Percentiles rank a stretch among this genome's conserved stretches.
Conservation (phyloP, 1,140 invertebrate genomes). For the Eufriesea mexicana region DNA sequence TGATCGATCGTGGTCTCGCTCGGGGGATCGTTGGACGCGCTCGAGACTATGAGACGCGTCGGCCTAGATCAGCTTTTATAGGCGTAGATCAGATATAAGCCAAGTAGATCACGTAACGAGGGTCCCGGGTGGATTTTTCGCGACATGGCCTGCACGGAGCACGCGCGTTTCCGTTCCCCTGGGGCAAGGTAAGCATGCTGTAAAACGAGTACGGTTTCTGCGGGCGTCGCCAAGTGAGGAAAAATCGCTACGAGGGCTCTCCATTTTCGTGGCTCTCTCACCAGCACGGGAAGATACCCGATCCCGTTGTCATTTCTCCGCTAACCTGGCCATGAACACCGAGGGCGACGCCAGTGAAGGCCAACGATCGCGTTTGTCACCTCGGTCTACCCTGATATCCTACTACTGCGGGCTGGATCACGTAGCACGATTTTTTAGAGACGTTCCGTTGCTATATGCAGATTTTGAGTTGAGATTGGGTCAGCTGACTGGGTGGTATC, state of each 20-base stretch:
- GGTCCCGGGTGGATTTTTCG: neutral
- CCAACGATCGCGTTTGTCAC: conserved; percentile 31
- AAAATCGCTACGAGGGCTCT: conserved; percentile 42
- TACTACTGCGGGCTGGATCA: neutral
- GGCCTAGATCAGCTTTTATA: conserved; percentile 53
- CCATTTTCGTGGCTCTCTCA: conserved; percentile 52
- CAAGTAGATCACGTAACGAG: conserved; percentile 50
- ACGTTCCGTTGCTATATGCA: neutral
- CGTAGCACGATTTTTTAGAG: neutral
- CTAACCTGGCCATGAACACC: conserved; percentile 30
- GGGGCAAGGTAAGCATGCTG: conserved; percentile 66
- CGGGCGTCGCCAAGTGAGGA: conserved; percentile 8
- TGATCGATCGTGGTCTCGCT: neutral
- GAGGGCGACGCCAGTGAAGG: conserved; percentile 51
- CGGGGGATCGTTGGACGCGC: conserved; percentile 18
- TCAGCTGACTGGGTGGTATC: neutral
- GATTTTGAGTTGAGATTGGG: neutral
- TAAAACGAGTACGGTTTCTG: conserved; percentile 61
- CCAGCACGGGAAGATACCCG: conserved; percentile 60
- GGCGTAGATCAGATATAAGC: conserved; percentile 30
- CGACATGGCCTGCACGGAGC: neutral
- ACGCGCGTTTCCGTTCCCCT: conserved; percentile 32
- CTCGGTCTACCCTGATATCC: neutral
- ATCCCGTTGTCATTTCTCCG: conserved; percentile 64
- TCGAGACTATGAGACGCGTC: conserved; percentile 27